These are phyloP conservation scores for Laothoe populi DNA, from an alignment of 2,888 invertebrate species.

Conservation along the genomic window DNA sequence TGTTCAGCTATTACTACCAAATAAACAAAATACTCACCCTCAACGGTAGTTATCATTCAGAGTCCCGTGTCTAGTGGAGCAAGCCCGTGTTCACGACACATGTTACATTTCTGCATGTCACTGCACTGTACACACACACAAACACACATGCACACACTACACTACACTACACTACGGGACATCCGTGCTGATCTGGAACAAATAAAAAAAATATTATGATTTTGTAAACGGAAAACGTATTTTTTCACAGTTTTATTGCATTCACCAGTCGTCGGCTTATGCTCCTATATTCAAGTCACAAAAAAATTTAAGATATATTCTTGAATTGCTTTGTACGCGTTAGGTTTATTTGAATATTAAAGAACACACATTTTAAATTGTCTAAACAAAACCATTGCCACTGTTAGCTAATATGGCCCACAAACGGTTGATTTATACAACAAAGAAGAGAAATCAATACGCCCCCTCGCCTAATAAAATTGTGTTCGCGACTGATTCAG, in stretches of 20 bases:
- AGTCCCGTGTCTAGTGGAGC: conserved; percentile 46
- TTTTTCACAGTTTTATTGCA: no score
- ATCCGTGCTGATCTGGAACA: conserved; percentile 51
- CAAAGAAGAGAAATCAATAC: conserved; percentile 41
- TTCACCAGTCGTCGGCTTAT: no score
- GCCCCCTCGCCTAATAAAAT: conserved; percentile 42
- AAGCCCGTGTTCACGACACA: conserved; percentile 41
- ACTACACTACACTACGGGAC: conserved; percentile 48
- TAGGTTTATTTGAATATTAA: no score
- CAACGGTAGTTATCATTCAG: conserved; percentile 73
- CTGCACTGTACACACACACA: conserved; percentile 45
- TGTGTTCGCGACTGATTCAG: conserved; percentile 48
- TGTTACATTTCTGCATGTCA: conserved; percentile 53
- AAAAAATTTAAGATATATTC: no score
- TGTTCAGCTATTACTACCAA: background rate
- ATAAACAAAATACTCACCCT: conserved; percentile 53
- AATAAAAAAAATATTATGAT: conserved; percentile 28
- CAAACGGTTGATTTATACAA: conserved; percentile 19
- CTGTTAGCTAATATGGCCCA: background rate
- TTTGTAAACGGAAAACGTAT: background rate
- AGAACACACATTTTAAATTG: background rate
- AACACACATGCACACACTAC: conserved; percentile 46
- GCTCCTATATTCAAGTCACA: no score
- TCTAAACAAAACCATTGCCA: background rate
- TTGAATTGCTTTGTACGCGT: no score